Conservation (phyloP, 64 coral and sea anemone genomes). For the Montipora capricornis region DNA sequence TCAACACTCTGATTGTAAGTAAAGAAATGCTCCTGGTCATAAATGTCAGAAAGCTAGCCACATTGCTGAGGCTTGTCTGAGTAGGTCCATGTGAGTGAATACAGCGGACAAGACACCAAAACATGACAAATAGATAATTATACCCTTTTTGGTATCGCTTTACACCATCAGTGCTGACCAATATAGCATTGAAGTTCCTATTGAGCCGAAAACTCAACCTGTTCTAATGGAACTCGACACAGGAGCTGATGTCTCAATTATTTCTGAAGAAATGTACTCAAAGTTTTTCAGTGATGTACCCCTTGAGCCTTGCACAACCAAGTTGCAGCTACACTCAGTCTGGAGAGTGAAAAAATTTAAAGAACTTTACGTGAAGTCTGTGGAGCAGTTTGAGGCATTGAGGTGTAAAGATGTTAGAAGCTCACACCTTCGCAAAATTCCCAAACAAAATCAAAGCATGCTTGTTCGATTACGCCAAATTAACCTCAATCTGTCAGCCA, state of each 20-base stretch:
- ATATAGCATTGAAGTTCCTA: neutral
- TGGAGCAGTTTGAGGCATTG: too few relatives aligned
- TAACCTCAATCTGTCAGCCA: too few relatives aligned
- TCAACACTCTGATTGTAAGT: too few relatives aligned
- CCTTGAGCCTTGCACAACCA: neutral
- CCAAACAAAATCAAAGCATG: too few relatives aligned
- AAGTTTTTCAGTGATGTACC: too few relatives aligned
- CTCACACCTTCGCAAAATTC: too few relatives aligned
- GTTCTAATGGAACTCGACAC: slow-evolving; percentile 21
- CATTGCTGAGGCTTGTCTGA: neutral
- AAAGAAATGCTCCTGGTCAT: too few relatives aligned
- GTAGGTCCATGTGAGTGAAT: neutral
- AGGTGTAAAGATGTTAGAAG: too few relatives aligned
- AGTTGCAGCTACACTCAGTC: neutral
- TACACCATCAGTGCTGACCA: neutral
- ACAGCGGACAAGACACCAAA: neutral
- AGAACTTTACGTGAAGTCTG: too few relatives aligned
- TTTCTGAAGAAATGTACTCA: neutral
- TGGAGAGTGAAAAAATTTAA: neutral
- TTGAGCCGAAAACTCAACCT: neutral
- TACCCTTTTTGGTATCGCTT: neutral
- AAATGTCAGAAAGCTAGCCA: neutral
- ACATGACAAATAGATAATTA: neutral
- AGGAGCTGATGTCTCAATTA: neutral
- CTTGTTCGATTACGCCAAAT: too few relatives aligned